These are phyloP conservation scores for Propithecus coquereli DNA, from an alignment of 2,113 vertebrate genomes.

Conservation along the genomic window DNA sequence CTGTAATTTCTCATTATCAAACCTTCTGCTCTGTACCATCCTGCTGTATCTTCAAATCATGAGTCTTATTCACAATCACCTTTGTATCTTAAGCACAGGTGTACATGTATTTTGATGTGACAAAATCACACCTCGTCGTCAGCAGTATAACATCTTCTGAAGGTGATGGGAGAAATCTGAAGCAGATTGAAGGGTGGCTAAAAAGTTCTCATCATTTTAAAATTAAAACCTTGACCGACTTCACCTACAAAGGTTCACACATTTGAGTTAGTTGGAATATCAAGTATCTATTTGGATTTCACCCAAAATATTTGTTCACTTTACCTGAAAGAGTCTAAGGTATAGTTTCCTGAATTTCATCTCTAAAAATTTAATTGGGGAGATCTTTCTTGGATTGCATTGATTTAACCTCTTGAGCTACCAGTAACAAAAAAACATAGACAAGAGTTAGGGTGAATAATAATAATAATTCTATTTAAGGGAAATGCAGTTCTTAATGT, in stretches of 20 bases:
- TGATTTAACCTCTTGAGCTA: conserved; percentile 31
- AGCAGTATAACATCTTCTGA: conserved; percentile 78
- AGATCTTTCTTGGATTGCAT: not conserved
- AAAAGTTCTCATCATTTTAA: conserved; percentile 63
- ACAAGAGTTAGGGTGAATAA: not conserved
- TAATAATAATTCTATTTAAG: not conserved
- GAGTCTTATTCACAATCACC: conserved; percentile 81
- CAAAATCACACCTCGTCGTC: conserved; percentile 83
- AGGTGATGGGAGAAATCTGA: conserved; percentile 60
- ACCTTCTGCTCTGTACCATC: conserved; percentile 83
- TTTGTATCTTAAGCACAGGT: conserved; percentile 80
- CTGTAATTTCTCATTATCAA: conserved; percentile 91
- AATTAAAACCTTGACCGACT: conserved; percentile 48
- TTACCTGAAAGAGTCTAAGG: conserved; percentile 17
- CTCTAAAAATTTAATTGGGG: conserved; percentile 15
- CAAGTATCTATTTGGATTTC: conserved; percentile 55
- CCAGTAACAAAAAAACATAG: not conserved
- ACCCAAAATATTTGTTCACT: conserved; percentile 45
- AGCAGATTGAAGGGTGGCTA: conserved; percentile 38
- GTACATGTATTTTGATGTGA: conserved; percentile 82
- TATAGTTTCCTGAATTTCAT: conserved; percentile 3
- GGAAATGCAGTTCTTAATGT: not conserved
- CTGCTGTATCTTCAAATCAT: conserved; percentile 80
- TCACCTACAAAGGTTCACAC: conserved; percentile 42
- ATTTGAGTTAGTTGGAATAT: conserved; percentile 60